Conservation (phyloP, 2,888 invertebrate genomes). For the Microctonus brassicae region DNA sequence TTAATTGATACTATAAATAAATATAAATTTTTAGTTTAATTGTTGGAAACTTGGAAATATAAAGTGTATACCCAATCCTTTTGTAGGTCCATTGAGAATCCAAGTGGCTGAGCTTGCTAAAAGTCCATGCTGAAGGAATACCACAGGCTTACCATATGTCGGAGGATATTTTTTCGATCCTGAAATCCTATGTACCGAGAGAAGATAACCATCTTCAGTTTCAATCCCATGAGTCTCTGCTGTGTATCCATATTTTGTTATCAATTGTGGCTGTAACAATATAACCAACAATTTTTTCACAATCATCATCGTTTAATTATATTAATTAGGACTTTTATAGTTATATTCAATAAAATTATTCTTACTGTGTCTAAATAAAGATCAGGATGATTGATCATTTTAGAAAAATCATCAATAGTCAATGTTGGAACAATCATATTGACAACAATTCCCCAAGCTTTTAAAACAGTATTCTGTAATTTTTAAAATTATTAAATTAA, state of each 20-base stretch:
- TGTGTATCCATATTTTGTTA: conserved; percentile 56
- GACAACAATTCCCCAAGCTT: conserved; percentile 55
- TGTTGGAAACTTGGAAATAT: neutral
- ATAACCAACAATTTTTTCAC: neutral
- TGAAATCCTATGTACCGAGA: conserved; percentile 55
- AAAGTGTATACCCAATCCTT: conserved; percentile 48
- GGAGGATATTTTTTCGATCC: conserved; percentile 47
- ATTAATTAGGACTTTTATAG: neutral
- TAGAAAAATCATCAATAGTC: conserved; percentile 55
- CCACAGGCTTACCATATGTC: conserved; percentile 52
- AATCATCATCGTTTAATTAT: neutral
- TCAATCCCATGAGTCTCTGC: conserved; percentile 52
- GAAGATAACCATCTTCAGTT: conserved; percentile 58
- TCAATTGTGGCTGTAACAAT: conserved; percentile 53
- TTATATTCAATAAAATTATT: neutral
- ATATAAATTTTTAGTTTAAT: neutral
- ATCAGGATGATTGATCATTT: conserved; percentile 59
- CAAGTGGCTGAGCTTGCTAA: conserved; percentile 57
- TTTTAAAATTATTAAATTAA: conserved; percentile 2
- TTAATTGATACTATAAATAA: neutral
- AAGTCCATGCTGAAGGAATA: conserved; percentile 59
- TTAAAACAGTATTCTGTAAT: conserved; percentile 54
- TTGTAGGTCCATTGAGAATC: conserved; percentile 56
- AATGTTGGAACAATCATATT: conserved; percentile 55
- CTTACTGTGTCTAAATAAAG: conserved; percentile 56